A percentile compares a stretch with the other conserved stretches of the same genome.
Conservation (phyloP, 2,113 vertebrate genomes). For the Datnioides undecimradiatus region DNA sequence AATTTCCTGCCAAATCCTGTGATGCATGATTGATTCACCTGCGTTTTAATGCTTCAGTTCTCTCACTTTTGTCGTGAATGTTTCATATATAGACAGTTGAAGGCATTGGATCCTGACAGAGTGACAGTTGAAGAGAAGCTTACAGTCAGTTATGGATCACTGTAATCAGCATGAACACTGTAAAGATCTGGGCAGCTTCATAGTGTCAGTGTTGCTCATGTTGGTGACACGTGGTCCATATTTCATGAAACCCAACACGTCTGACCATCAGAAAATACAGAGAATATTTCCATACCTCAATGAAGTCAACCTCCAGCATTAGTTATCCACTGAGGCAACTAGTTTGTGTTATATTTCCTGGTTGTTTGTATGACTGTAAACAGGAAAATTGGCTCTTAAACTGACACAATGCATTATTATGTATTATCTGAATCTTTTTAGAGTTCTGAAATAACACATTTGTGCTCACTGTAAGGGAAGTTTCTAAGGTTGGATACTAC, state of each 20-base stretch:
- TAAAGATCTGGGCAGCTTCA: conserved; percentile 31
- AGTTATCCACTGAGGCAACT: neutral
- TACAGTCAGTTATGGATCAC: conserved; percentile 22
- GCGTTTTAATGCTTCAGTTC: conserved; percentile 57
- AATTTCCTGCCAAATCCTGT: conserved; percentile 74
- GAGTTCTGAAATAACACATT: neutral
- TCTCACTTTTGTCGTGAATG: conserved; percentile 37
- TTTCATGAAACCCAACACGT: conserved; percentile 28
- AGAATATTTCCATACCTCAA: neutral
- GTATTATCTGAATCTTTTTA: neutral
- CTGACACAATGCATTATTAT: neutral
- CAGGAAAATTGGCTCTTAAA: neutral
- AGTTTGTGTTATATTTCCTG: no score
- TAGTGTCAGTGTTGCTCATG: conserved; percentile 36
- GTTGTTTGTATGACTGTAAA: neutral
- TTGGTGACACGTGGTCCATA: conserved; percentile 1
- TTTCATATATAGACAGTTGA: conserved; percentile 36
- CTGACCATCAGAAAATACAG: no score
- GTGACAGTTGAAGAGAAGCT: neutral
- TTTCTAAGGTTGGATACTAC: neutral
- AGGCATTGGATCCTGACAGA: conserved; percentile 1
- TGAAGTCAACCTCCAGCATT: neutral
- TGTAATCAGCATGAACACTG: conserved; percentile 4
- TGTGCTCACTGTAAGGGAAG: neutral
- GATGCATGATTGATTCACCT: conserved; percentile 66